Evolutionary conservation across 2,113 vertebrate genomes (phyloP).

Genomic region (Aplodontia rufa): DNA sequence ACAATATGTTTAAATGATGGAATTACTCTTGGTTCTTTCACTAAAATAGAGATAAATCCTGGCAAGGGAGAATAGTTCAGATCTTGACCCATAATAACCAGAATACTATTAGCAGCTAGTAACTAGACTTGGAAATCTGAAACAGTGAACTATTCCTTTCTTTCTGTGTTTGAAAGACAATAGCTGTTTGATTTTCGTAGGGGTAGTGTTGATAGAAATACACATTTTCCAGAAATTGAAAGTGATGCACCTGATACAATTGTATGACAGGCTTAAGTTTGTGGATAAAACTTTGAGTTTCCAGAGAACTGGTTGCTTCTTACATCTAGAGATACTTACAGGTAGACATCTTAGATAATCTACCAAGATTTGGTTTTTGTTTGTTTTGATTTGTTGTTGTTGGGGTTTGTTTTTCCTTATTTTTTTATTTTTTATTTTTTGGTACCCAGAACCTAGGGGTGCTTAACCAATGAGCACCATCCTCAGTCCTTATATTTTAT

Average conservation of each 20-base stretch:
- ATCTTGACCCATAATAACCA: neutral
- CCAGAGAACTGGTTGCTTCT: neutral
- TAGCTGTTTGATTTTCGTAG: neutral
- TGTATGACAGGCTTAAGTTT: neutral
- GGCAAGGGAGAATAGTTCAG: neutral
- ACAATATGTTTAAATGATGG: slow-evolving; percentile 42
- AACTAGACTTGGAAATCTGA: slow-evolving; percentile 45
- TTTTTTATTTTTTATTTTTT: too few relatives aligned
- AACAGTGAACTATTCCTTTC: slow-evolving; percentile 1
- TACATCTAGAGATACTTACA: neutral
- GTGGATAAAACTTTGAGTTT: neutral
- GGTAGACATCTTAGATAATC: neutral
- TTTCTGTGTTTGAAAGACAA: neutral
- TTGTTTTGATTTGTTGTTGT: too few relatives aligned
- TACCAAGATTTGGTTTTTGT: neutral
- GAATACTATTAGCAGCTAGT: neutral
- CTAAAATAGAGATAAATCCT: neutral
- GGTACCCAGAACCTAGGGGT: too few relatives aligned
- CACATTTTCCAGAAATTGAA: neutral
- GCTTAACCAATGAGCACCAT: too few relatives aligned
- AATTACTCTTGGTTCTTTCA: slow-evolving; percentile 4
- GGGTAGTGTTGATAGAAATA: neutral
- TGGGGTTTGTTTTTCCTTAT: too few relatives aligned
- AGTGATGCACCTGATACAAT: neutral
- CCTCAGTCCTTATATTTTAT: too few relatives aligned